Base-by-base conservation (phyloP, 53 echinoderm and acorn worm species). In the Zoroaster sp. region DNA sequence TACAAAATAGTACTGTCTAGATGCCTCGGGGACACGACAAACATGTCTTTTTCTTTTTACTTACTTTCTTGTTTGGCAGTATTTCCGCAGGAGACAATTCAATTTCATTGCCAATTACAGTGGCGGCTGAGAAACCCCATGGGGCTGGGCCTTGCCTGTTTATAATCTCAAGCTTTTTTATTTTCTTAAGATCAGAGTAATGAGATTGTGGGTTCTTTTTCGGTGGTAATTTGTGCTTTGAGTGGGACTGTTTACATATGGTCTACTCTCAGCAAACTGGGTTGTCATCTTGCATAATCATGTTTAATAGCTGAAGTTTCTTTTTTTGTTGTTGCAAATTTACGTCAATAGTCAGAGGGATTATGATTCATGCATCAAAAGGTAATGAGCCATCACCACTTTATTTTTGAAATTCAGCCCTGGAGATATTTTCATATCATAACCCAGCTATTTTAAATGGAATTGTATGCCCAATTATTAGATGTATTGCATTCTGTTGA, bases 1-100 rank as follows among this genome's bases (percentile, higher is more conserved):
- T 69, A 83, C 46, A 83, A 42, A 83, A 42, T 15, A 11, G 38
- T 67, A 83, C 25, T 83, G 83, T 69, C 44, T 45, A 42, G 34
- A 35, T 18, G 46, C 85, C 85, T 35, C 70, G 17, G 41, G 85
- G 69, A 85, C 69, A 69, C 32, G 35, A 28, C 40, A 71, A 35
- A 53, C 28, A 35, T 11, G 18, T 1, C 0, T 45, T 14, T 75
- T 75, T 28, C 12, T 28, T 43, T 40, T 18, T 13, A 8, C 30
- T 77, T 39, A 5, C 47, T 31, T 5, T 51, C 35, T 5, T 77
- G 21, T 23, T 55, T 25, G 67, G 12, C 30, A 23, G 49, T 47
- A 35, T 70, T 71, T 23, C 85, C 46, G 36, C 35, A 46, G 85
- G 70, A 85, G 85, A 85, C 85, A 85, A 70, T 69, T 85, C 71